Evolutionary conservation across 2,888 invertebrate genomes (phyloP), one percentile per base, ranked within the genome.

Genomic region (Mimumesa dahlbomi): DNA sequence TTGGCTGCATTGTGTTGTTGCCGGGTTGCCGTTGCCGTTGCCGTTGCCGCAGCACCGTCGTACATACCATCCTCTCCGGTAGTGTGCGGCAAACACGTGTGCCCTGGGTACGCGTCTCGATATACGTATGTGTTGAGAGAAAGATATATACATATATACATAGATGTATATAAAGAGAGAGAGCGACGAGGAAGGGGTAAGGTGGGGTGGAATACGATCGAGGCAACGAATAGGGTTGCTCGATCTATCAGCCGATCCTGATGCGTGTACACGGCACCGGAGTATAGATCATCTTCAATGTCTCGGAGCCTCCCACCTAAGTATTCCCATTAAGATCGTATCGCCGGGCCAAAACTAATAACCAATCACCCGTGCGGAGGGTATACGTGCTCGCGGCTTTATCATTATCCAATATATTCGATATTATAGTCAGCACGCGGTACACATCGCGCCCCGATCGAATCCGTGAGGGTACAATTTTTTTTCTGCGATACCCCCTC

Each of bases 271-370:
- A 69, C 66, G 82, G 75, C 11, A 18, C 79, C 77, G 57, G 71
- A 74, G 83, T 83, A 82, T 86, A 85, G 85, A 87, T 86, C 84
- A 84, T 83, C 83, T 80, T 81, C 82, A 79, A 80, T 85, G 85
- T 84, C 84, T 85, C 78, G 84, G 84, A 85, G 83, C 87, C 87
- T 85, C 86, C 87, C 85, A 87, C 85, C 86, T 83, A 86, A 87
- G 86, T 87, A 87, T 87, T 87, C 84, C 87, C 85, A 87, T 87
- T 85, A 87, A 87, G 87, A 86, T 87, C 75, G 73, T 86, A 87
- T 87, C 87, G 77, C 72, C 43, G 61, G 65, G 84, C 86, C 84
- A 87, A 87, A 87, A 87, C 87, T 87, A 87, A 87, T 87, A 87
- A 85, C 87, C 87, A 87, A 87, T 87, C 87, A 84, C 78, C 83